These are phyloP conservation scores for Pelosia muscerda DNA, from an alignment of 2,888 invertebrate genomes.

Conservation along the genomic window DNA sequence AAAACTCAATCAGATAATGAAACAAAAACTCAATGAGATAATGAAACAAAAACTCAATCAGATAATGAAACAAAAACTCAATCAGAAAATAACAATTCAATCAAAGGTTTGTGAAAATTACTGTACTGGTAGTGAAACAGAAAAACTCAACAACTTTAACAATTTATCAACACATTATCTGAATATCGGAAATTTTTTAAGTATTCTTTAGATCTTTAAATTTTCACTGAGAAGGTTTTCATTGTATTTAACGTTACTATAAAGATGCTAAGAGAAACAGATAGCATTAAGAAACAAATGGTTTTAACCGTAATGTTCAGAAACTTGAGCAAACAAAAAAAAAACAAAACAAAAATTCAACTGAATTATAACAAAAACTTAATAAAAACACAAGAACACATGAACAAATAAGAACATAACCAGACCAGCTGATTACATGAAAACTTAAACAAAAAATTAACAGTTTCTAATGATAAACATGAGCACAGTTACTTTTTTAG, in stretches of 20 bases:
- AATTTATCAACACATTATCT: not conserved
- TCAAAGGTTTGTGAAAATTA: not conserved
- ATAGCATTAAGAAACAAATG: not conserved
- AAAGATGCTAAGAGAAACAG: not conserved
- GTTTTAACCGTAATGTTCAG: not conserved
- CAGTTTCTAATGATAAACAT: conserved; percentile 43
- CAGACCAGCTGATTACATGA: conserved; percentile 45
- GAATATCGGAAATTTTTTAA: not conserved
- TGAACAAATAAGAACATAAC: conserved; percentile 30
- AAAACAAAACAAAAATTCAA: conserved; percentile 30
- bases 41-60: conserved; percentile 12
- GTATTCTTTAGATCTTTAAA: not conserved
- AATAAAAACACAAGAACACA: conserved; percentile 14
- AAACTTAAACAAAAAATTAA: conserved; percentile 46
- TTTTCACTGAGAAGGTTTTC: not conserved
- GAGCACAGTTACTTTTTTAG: conserved; percentile 50
- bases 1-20: no score
- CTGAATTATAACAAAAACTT: conserved; percentile 29
- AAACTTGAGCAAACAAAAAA: no score
- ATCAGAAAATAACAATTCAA: conserved; percentile 28
- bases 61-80: conserved; percentile 10
- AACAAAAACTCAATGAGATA: no score
- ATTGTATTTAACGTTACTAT: not conserved
- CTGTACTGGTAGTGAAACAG: not conserved
- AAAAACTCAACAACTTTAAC: not conserved